Base-by-base conservation (phyloP, 2,888 invertebrate species). In the Mimas tiliae region DNA sequence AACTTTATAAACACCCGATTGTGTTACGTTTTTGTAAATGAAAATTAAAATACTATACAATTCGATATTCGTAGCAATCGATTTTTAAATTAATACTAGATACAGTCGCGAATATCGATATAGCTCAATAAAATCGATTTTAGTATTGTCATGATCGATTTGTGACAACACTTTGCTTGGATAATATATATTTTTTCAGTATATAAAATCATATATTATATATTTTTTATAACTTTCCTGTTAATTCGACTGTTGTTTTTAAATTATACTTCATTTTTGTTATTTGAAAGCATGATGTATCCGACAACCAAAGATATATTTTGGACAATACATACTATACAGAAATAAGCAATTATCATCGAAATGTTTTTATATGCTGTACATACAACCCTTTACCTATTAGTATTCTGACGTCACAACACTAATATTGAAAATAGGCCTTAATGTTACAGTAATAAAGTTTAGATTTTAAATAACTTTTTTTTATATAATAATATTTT, bases 331-430 rank as follows among this genome's bases (percentile, higher is more conserved):
- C 21, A 58, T 42, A 58, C 21, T n/a, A 58, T 42, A 58, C 16
- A 58, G 42, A 58, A 19, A 38, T 19, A 58, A 42, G 34, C 55
- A 8, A 58, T 6, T 11, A 19, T 19, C 6, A 6, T 19, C 42
- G 16, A 42, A 19, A 50, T 19, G 19, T 19, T 16, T 38, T 38
- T 19, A 6, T 38, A 42, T 42, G 58, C 12, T 19, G 1, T 11
- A 38, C 9, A 12, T 12, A 58, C 19, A 42, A 38, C 58, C 58
- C 58, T 42, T 19, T 19, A 58, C 58, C 58, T 38, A 42, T 58
- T 58, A 58, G 58, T 58, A 58, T 12, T 19, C 4, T 58, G 58
- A 58, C 58, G 58, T 58, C 58, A 58, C 58, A 42, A 58, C 42
- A 38, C 1, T 38, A 55, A 34, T 8, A 38, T 42, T 58, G 11